Conservation (phyloP, 2,888 invertebrate genomes). For the Lasioglossum zephyrum region DNA sequence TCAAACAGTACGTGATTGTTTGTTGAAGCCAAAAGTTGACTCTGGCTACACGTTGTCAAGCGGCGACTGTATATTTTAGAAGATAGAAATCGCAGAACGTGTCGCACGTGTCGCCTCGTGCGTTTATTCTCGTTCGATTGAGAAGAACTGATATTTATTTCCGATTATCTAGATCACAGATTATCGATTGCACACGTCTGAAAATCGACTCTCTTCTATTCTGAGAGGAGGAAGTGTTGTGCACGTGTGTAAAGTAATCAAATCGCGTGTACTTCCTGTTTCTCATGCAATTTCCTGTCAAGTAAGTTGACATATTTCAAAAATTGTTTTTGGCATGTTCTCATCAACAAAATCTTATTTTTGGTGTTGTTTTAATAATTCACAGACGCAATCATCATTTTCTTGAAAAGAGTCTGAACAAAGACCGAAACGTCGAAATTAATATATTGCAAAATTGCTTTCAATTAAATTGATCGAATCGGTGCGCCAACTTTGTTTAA, state of each 20-base stretch:
- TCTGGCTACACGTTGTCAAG: background rate
- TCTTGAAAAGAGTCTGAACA: too few relatives aligned
- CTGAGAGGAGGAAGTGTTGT: background rate
- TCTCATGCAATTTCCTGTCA: background rate
- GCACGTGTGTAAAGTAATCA: background rate
- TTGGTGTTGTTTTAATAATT: too few relatives aligned
- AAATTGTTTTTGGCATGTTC: too few relatives aligned
- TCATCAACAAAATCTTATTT: too few relatives aligned
- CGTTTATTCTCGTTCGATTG: background rate
- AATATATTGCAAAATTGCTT: too few relatives aligned
- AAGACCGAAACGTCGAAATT: too few relatives aligned
- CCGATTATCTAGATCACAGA: conserved; percentile 49
- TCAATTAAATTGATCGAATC: too few relatives aligned
- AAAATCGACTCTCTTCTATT: conserved; percentile 39
- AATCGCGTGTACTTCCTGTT: conserved; percentile 13
- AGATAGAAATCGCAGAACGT: conserved; percentile 40
- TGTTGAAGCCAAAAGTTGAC: too few relatives aligned
- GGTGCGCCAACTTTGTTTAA: too few relatives aligned
- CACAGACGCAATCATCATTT: too few relatives aligned
- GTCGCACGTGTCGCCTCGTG: conserved; percentile 37
- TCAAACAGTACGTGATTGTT: too few relatives aligned
- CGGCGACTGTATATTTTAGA: background rate
- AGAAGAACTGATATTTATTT: conserved; percentile 9
- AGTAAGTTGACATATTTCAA: too few relatives aligned
- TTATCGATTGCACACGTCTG: conserved; percentile 59